phyloP scores from a whole-genome alignment of 2,888 invertebrate species.

The Merodon equestris region DNA sequence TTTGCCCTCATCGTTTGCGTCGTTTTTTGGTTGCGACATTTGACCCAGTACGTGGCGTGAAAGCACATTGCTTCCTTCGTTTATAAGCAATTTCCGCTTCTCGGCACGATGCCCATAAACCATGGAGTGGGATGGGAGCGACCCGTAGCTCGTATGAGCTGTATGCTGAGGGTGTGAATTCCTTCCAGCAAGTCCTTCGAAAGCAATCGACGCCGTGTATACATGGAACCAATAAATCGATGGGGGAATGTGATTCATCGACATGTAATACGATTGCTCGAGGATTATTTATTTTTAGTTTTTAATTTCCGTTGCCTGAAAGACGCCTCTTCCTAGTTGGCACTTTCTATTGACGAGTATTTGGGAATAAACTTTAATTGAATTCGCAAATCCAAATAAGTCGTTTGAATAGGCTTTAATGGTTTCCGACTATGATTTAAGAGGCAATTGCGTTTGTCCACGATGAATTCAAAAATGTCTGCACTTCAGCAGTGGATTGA shows the following conservation, averaged over 20 bases:
- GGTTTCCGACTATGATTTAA: too few relatives aligned
- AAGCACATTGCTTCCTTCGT: slow-evolving; percentile 65
- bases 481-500: too few relatives aligned
- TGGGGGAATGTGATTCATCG: slow-evolving; percentile 31
- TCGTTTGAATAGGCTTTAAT: too few relatives aligned
- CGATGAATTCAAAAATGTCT: too few relatives aligned
- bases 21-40: slow-evolving; percentile 57
- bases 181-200: slow-evolving; percentile 51
- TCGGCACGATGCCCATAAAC: slow-evolving; percentile 64
- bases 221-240: slow-evolving; percentile 63
- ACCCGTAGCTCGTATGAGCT: background rate
- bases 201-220: slow-evolving; percentile 11
- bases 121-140: slow-evolving; percentile 8
- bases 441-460: too few relatives aligned
- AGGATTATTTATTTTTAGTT: slow-evolving; percentile 65
- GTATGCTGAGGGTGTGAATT: slow-evolving; percentile 6
- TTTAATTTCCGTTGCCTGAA: slow-evolving; percentile 68
- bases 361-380: too few relatives aligned
- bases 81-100: slow-evolving; percentile 68
- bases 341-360: too few relatives aligned
- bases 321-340: too few relatives aligned
- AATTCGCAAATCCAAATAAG: too few relatives aligned
- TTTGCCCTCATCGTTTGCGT: background rate
- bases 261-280: slow-evolving; percentile 55
- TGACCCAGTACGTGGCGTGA: slow-evolving; percentile 62